Evolutionary conservation across 2,113 vertebrate species (phyloP).

Genomic region (Chaenogobius annularis): DNA sequence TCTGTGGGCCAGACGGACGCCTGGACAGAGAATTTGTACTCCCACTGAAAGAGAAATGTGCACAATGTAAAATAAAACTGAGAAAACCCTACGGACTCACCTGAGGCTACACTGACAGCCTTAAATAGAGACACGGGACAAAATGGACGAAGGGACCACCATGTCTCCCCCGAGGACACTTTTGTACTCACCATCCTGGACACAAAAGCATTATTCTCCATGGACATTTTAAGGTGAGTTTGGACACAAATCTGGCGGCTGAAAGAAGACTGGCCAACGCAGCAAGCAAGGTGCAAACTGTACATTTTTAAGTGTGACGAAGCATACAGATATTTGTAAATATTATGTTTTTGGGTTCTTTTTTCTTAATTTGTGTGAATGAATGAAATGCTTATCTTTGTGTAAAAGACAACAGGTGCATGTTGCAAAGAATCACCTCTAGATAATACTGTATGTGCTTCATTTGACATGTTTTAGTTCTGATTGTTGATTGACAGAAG

Average conservation of each 20-base stretch:
- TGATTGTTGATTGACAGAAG: not conserved
- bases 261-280: slow-evolving; percentile 50
- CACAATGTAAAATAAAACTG: slow-evolving; percentile 53
- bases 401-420: slow-evolving; percentile 79
- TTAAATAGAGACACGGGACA: slow-evolving; percentile 45
- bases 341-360: slow-evolving; percentile 80
- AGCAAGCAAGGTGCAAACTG: slow-evolving; percentile 66
- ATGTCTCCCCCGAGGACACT: slow-evolving; percentile 44
- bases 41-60: slow-evolving; percentile 47
- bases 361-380: slow-evolving; percentile 66
- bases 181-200: slow-evolving; percentile 53
- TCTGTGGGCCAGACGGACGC: slow-evolving; percentile 17
- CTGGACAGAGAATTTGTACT: slow-evolving; percentile 38
- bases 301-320: slow-evolving; percentile 81
- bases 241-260: not conserved
- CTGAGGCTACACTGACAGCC: slow-evolving; percentile 45
- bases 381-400: slow-evolving; percentile 75
- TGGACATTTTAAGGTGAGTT: slow-evolving; percentile 42
- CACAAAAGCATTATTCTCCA: slow-evolving; percentile 19
- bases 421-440: slow-evolving; percentile 43
- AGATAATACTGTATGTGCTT: slow-evolving; percentile 11
- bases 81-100: slow-evolving; percentile 4
- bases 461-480: not conserved
- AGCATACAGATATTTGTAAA: slow-evolving; percentile 81
- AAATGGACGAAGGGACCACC: slow-evolving; percentile 27